phyloP scores from a whole-genome alignment of 1,140 invertebrate genomes.

The Sesamia nonagrioides region DNA sequence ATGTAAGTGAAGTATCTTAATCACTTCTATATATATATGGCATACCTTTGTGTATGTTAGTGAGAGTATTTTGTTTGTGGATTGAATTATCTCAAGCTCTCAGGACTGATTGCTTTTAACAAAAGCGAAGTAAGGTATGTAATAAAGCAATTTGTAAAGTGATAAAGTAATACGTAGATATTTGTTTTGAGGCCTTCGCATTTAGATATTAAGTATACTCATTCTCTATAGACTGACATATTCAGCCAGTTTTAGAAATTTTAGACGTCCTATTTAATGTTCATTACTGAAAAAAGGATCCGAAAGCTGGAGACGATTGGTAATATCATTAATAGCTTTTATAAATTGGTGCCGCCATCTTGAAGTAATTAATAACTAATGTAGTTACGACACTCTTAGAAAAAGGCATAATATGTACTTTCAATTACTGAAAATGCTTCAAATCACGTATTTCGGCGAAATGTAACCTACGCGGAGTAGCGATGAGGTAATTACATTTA shows the following conservation, averaged over 20 bases:
- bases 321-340: background rate
- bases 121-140: background rate
- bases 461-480: too few species aligned
- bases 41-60: background rate
- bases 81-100: constrained; percentile 13
- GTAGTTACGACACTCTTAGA: background rate
- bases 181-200: background rate
- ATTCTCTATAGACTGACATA: background rate
- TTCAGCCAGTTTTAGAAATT: background rate
- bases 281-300: background rate
- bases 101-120: constrained; percentile 9
- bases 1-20: background rate
- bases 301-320: constrained; percentile 15
- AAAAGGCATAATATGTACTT: too few species aligned
- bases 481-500: too few species aligned
- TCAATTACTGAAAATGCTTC: too few species aligned
- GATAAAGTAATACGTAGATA: background rate
- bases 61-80: constrained; percentile 13
- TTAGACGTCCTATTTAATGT: constrained; percentile 11
- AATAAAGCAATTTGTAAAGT: constrained; percentile 1
- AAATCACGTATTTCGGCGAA: too few species aligned
- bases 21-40: background rate
- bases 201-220: background rate
- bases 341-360: background rate
- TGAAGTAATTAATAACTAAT: background rate